A percentile compares a stretch with the other conserved stretches of the same genome.
Conservation (phyloP, 2,797 vertebrate species). For the Aulostomus chinensis region DNA sequence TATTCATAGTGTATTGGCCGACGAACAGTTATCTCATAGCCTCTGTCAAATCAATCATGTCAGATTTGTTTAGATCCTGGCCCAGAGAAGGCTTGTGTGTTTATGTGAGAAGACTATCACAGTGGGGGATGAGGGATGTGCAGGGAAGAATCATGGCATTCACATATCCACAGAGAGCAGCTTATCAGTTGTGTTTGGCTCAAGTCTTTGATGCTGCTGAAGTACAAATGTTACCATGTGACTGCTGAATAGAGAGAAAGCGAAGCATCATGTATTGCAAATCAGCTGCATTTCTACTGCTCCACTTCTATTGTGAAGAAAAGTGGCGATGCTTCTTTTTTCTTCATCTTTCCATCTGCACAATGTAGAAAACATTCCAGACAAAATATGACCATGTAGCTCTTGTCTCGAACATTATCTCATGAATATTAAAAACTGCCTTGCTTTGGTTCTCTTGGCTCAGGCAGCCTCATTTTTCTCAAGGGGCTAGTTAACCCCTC, state of each 20-base stretch:
- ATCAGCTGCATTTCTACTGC: constrained; percentile 19
- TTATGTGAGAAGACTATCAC: constrained; percentile 71
- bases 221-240: constrained; percentile 60
- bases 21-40: constrained; percentile 78
- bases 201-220: constrained; percentile 59
- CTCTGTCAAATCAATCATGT: constrained; percentile 79
- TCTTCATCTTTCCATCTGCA: constrained; percentile 1
- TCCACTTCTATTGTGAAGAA: not conserved
- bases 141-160: constrained; percentile 57
- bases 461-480: constrained; percentile 37
- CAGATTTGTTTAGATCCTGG: constrained; percentile 79
- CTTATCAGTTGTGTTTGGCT: constrained; percentile 70
- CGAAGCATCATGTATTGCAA: constrained; percentile 20
- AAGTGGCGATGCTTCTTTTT: not conserved
- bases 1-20: constrained; percentile 67
- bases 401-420: constrained; percentile 35
- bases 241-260: constrained; percentile 23
- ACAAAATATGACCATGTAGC: constrained; percentile 27
- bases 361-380: constrained; percentile 13
- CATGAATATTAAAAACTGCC: constrained; percentile 39
- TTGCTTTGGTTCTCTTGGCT: constrained; percentile 43
- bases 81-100: constrained; percentile 62
- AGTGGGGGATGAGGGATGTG: constrained; percentile 66
- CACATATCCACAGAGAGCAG: constrained; percentile 65
- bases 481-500: constrained; percentile 70